phyloP scores from a whole-genome alignment of 2,797 vertebrate species.

The Phrynocephalus vlangalii region DNA sequence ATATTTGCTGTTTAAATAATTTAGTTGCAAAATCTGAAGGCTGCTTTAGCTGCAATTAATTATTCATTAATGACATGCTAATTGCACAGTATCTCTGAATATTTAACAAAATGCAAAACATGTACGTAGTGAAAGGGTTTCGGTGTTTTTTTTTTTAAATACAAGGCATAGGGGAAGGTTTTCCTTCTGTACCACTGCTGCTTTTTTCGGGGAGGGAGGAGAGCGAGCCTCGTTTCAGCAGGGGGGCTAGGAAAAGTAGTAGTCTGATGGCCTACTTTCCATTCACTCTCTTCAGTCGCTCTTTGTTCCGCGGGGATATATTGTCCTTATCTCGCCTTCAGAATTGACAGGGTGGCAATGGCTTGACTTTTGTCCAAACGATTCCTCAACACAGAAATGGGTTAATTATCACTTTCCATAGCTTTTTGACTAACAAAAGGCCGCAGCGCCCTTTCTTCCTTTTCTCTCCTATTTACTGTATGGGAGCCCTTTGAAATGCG shows the following conservation, averaged over 20 bases:
- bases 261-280: slow-evolving; percentile 81
- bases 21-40: slow-evolving; percentile 87
- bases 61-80: slow-evolving; percentile 96
- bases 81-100: slow-evolving; percentile 89
- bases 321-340: slow-evolving; percentile 84
- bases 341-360: slow-evolving; percentile 86
- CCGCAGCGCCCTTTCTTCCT: slow-evolving; percentile 89
- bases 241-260: slow-evolving; percentile 72
- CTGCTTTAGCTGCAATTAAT: slow-evolving; percentile 91
- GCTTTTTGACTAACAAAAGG: slow-evolving; percentile 92
- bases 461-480: slow-evolving; percentile 87
- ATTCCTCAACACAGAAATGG: slow-evolving; percentile 89
- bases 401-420: slow-evolving; percentile 92
- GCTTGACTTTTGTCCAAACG: slow-evolving; percentile 86
- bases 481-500: slow-evolving; percentile 84
- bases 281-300: slow-evolving; percentile 78
- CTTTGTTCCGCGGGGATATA: slow-evolving; percentile 81
- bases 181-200: slow-evolving; percentile 69
- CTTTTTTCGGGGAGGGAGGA: slow-evolving; percentile 62
- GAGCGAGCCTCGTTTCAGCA: slow-evolving; percentile 73
- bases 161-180: slow-evolving; percentile 44
- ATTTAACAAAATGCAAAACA: slow-evolving; percentile 90
- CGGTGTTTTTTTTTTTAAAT: slow-evolving; percentile 28
- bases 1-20: slow-evolving; percentile 92
- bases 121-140: slow-evolving; percentile 79